Percentiles rank a stretch among this genome's conserved stretches.
phyloP scores from a whole-genome alignment of 2,888 invertebrate genomes.

The Conus canariensis region DNA sequence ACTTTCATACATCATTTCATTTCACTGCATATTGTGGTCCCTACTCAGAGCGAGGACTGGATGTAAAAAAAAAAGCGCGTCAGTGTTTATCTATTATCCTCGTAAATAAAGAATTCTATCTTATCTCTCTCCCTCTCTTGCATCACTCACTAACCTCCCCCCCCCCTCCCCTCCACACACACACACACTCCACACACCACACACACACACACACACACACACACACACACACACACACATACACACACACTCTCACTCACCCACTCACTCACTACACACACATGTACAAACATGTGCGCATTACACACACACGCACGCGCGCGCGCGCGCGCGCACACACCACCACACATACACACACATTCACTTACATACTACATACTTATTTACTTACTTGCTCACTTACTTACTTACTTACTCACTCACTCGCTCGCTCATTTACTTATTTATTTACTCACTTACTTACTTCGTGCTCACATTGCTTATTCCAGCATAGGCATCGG shows the following conservation, averaged over 20 bases:
- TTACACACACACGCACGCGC: neutral
- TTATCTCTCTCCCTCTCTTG: too few relatives aligned
- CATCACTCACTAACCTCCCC: too few relatives aligned
- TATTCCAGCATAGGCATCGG: neutral
- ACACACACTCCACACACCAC: neutral
- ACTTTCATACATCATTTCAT: too few relatives aligned
- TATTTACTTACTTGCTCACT: neutral
- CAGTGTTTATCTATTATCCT: too few relatives aligned
- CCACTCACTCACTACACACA: neutral
- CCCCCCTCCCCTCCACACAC: neutral
- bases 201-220: neutral
- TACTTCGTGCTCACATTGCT: neutral
- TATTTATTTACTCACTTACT: neutral
- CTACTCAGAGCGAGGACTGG: too few relatives aligned
- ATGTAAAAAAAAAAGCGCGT: too few relatives aligned
- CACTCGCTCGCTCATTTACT: neutral
- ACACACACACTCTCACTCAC: neutral
- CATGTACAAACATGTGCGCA: neutral
- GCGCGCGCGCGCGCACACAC: neutral
- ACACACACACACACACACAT: neutral
- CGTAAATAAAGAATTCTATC: too few relatives aligned
- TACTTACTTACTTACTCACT: neutral
- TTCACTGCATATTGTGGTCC: too few relatives aligned
- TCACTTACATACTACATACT: neutral
- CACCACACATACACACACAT: slow-evolving; percentile 6